phyloP scores from a whole-genome alignment of 2,888 invertebrate species.

The Lasioglossum pauxillum region DNA sequence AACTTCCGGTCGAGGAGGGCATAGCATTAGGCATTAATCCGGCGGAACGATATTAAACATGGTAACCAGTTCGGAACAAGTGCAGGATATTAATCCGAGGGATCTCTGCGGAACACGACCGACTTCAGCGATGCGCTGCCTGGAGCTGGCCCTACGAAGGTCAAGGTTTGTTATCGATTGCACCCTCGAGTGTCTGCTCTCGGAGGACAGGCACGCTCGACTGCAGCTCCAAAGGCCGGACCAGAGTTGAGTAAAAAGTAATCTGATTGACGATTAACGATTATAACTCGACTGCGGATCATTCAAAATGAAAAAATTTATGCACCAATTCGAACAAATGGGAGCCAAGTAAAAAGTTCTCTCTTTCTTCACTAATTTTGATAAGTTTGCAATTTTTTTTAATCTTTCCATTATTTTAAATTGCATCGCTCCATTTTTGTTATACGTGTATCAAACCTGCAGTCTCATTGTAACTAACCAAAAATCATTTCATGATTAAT shows the following conservation, averaged over 20 bases:
- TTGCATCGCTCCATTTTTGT: too few relatives aligned
- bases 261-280: neutral
- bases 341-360: too few relatives aligned
- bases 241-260: neutral
- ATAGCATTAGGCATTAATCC: slow-evolving; percentile 18
- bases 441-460: too few relatives aligned
- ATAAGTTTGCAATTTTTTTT: too few relatives aligned
- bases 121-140: slow-evolving; percentile 58
- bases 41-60: neutral
- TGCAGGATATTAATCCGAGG: slow-evolving; percentile 38
- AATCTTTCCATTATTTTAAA: too few relatives aligned
- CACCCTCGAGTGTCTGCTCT: slow-evolving; percentile 58
- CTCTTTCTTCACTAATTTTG: too few relatives aligned
- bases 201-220: slow-evolving; percentile 43
- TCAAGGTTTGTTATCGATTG: slow-evolving; percentile 73
- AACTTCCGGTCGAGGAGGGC: neutral
- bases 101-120: slow-evolving; percentile 28
- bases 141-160: slow-evolving; percentile 67
- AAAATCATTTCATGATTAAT: too few relatives aligned
- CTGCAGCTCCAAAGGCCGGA: slow-evolving; percentile 19
- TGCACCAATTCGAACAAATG: neutral
- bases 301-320: neutral
- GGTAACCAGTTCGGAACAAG: neutral
- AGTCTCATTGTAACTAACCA: too few relatives aligned
- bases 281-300: neutral